These are phyloP conservation scores for Cyclura pinguis DNA, from an alignment of 2,797 vertebrate species.

Conservation along the genomic window DNA sequence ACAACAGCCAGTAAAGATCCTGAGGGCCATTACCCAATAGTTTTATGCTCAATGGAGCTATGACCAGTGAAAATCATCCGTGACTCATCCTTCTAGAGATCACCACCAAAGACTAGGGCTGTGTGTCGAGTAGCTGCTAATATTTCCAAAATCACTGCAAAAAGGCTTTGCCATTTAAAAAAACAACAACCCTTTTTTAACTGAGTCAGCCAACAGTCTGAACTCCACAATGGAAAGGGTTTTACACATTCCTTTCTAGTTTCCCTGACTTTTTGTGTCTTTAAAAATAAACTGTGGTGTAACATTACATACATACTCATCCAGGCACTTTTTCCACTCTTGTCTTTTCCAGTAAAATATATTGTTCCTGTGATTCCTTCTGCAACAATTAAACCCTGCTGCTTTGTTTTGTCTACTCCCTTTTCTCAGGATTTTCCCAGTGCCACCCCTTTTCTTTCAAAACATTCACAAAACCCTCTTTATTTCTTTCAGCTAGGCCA, in stretches of 20 bases:
- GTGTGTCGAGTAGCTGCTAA: background rate
- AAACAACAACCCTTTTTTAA: background rate
- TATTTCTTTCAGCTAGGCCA: background rate
- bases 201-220: background rate
- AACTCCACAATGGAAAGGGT: background rate
- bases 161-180: constrained; percentile 4
- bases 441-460: background rate
- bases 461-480: background rate
- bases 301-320: background rate
- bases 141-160: constrained; percentile 20
- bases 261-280: constrained; percentile 21
- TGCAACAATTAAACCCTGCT: background rate
- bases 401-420: constrained; percentile 12
- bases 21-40: background rate
- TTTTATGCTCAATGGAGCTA: background rate
- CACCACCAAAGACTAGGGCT: background rate
- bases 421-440: background rate
- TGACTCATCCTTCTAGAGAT: background rate
- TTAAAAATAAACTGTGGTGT: background rate
- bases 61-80: background rate
- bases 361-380: constrained; percentile 12
- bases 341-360: background rate
- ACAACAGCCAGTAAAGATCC: no score
- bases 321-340: constrained; percentile 2
- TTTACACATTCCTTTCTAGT: constrained; percentile 22